Percentiles rank a stretch among this genome's conserved stretches.
These are phyloP conservation scores for Entomobrya proxima DNA, from an alignment of 2,888 invertebrate species.

Conservation along the genomic window DNA sequence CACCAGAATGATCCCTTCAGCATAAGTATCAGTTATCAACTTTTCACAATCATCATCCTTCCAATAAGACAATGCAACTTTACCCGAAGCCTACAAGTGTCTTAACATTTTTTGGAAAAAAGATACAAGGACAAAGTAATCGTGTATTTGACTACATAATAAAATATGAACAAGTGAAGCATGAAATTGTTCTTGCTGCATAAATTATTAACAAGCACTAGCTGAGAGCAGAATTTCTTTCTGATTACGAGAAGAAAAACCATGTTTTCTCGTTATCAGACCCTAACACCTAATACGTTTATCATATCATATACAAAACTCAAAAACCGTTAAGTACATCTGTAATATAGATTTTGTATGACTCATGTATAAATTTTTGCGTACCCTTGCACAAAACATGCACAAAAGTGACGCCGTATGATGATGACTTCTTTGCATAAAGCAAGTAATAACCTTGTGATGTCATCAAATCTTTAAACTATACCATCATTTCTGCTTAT, in stretches of 20 bases:
- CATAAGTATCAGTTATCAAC: neutral
- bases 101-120: constrained; percentile 37
- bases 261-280: neutral
- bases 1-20: too few relatives aligned
- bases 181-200: constrained; percentile 45
- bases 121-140: constrained; percentile 55
- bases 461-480: neutral
- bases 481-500: neutral
- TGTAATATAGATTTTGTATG: neutral
- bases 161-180: constrained; percentile 54
- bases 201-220: neutral
- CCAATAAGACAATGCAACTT: neutral
- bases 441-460: neutral
- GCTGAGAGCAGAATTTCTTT: neutral
- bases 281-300: neutral
- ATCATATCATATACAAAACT: neutral
- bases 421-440: constrained; percentile 27
- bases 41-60: neutral
- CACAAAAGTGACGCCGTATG: neutral
- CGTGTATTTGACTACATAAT: constrained; percentile 23
- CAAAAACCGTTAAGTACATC: too few relatives aligned
- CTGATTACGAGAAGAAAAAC: neutral
- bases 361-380: neutral
- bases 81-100: constrained; percentile 41
- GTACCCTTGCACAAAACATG: neutral